Evolutionary conservation across 2,797 vertebrate species (phyloP).

Genomic region (Oceanodroma leucorhoa): DNA sequence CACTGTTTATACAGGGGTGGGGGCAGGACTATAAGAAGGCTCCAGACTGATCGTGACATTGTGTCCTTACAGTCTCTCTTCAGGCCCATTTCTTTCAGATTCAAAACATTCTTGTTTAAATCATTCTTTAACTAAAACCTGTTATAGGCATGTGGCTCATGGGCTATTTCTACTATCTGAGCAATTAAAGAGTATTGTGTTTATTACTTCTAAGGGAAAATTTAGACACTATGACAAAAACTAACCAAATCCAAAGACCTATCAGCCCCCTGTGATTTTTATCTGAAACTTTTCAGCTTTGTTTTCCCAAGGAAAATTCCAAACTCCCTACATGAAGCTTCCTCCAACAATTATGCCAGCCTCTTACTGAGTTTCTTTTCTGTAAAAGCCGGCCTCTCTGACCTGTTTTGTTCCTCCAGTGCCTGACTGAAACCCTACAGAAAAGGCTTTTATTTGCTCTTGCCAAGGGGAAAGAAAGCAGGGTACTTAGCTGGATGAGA

Average conservation of each 20-base stretch:
- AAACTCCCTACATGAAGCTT: neutral
- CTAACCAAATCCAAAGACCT: neutral
- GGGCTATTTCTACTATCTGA: neutral
- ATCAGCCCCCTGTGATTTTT: neutral
- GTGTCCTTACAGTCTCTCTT: neutral
- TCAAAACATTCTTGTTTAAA: neutral
- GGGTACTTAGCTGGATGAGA: constrained; percentile 28
- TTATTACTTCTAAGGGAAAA: neutral
- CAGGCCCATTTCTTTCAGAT: neutral
- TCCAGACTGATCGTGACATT: neutral
- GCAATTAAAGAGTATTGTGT: neutral
- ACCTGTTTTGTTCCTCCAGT: neutral
- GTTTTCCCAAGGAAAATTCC: neutral
- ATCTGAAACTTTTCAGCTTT: neutral
- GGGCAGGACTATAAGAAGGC: neutral
- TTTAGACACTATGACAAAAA: neutral
- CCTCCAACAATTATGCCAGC: neutral
- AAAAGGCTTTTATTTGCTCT: neutral
- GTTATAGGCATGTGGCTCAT: neutral
- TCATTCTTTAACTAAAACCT: neutral
- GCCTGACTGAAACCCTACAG: neutral
- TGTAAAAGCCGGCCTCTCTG: neutral
- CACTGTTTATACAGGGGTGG: neutral
- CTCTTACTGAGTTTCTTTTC: neutral
- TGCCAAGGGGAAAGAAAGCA: neutral